Base-by-base conservation (phyloP, 2,113 vertebrate genomes). In the Plestiodon gilberti region DNA sequence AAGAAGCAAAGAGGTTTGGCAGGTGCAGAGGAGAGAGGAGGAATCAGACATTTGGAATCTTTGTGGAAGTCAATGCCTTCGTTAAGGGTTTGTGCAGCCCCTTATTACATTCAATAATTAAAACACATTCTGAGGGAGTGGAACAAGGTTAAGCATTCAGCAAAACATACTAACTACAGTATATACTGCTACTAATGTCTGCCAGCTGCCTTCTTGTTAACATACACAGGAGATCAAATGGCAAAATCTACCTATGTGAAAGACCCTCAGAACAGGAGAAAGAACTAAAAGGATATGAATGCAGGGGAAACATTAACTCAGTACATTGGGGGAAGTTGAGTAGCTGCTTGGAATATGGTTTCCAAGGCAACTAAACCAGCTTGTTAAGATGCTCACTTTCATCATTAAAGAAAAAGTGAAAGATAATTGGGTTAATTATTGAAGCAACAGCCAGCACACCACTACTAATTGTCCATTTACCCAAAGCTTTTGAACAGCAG, bases 391-490 rank as follows among this genome's bases (percentile, higher is more conserved):
- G 74, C 92, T 92, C 57, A 77, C 71, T 95, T 94, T 92, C 81
- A 91, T 86, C 85, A 93, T 76, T 86, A 89, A 48, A 90, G 90
- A 78, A 95, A 81, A 96, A 94, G 70, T 70, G 61, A 94, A 95
- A 95, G 88, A 92, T 94, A 95, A 91, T 61, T 91, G 79, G 59
- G 79, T 92, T 95, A 96, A 96, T 94, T 93, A 93, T 90, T 89
- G 88, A 90, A 94, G 89, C 75, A 92, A 87, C 89, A 96, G 86
- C 86, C 83, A 94, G 55, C 75, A 88, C 59, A 87, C 82, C 84
- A 92, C 64, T 78, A 82, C 81, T 88, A 87, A 94, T 13, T 61
- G 89, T 85, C 88, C 87, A 85, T 74, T 85, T 90, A 93, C 82
- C 81, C 89, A 70, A 84, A 70, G 28, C 81, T 89, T 90, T 92